Evolutionary conservation across 2,113 vertebrate species (phyloP).

Genomic region (Lepus americanus): DNA sequence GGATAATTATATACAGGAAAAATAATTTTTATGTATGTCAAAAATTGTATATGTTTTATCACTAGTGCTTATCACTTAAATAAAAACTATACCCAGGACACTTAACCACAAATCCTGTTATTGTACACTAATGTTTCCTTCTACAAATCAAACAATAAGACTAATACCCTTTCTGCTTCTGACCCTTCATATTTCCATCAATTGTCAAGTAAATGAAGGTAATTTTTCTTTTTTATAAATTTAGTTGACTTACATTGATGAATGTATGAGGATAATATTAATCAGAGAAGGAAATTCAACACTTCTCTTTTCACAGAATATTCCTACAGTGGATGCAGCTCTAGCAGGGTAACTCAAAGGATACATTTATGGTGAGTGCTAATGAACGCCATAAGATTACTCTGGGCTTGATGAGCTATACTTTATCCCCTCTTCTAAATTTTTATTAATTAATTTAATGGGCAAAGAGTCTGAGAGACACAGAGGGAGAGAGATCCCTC

Average conservation of each 20-base stretch:
- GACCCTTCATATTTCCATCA: background rate
- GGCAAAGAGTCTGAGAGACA: no score
- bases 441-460: no score
- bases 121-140: background rate
- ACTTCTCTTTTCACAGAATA: background rate
- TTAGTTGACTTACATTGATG: background rate
- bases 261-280: background rate
- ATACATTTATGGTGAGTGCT: background rate
- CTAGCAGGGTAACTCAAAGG: background rate
- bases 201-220: background rate
- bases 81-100: background rate
- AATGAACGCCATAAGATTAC: background rate
- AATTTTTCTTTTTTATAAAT: background rate
- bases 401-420: background rate
- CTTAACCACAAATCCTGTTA: background rate
- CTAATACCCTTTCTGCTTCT: background rate
- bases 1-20: background rate
- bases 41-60: background rate
- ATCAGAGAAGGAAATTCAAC: background rate
- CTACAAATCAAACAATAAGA: background rate
- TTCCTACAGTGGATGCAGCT: background rate
- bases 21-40: background rate
- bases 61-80: background rate
- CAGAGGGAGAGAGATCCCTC: no score
- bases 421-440: no score